Evolutionary conservation across 2,888 invertebrate species (phyloP), one percentile per base, ranked within the genome.

Genomic region (Caenorhabditis wallacei): DNA sequence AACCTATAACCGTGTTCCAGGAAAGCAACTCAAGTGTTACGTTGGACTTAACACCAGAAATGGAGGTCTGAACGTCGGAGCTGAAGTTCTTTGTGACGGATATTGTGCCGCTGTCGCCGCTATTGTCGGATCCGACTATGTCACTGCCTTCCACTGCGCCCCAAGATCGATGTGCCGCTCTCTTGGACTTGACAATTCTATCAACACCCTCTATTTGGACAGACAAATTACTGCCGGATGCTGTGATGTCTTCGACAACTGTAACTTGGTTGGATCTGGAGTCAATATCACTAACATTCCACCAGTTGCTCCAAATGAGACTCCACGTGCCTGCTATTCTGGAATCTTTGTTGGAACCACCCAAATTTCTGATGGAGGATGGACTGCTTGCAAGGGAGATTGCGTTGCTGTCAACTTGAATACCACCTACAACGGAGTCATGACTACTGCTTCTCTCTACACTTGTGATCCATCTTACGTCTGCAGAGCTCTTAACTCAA

Each of bases 401-500:
- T 87, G 87, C 56, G 82, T 80, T 57, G 64, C 84, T 3, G 26
- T 86, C 61, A 69, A 64, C 66, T n/a, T 86, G 46, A 82, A 84
- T 63, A 82, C 87, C 43, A 83, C 81, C 18, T 59, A 61, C 71
- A 80, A 81, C 26, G 80, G 80, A 63, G 40, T 26, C 10, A 10
- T 40, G n/a, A 40, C 59, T 46, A 56, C 51, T 35, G 85, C 84
- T 46, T 72, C 84, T 20, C 56, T 87, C 54, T 87, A 85, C 83
- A 79, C 87, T 18, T 87, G 87, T 64, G 87, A 87, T 57, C 87
- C 87, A 48, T 83, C 84, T 18, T 72, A 69, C 53, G 54, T 87
- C 70, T 87, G 87, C 80, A 66, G 61, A 51, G 61, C 64, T 10
- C 69, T 86, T 43, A 72, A 75, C 53, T 53, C 69, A 1, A 56